phyloP scores from a whole-genome alignment of 2,113 vertebrate genomes.

The Coracopsis vasa region DNA sequence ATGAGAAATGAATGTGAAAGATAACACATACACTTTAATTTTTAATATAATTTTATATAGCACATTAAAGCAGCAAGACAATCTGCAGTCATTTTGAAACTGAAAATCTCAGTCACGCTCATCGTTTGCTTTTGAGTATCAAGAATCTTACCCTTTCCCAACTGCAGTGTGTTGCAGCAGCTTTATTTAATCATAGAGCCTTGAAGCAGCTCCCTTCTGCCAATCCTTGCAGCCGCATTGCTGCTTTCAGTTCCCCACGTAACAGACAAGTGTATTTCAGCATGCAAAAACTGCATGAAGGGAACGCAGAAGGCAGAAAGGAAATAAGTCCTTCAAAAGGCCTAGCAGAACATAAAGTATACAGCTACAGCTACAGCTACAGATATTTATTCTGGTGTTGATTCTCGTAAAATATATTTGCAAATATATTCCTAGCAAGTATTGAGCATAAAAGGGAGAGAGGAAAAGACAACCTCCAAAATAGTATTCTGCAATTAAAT shows the following conservation, averaged over 20 bases:
- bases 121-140: not conserved
- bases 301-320: not conserved
- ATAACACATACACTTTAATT: not conserved
- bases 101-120: not conserved
- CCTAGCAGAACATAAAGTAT: not conserved
- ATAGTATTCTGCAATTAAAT: not conserved
- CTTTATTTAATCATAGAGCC: slow-evolving; percentile 1
- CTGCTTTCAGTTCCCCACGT: slow-evolving; percentile 16
- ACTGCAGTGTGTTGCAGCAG: slow-evolving; percentile 44
- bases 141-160: slow-evolving; percentile 31
- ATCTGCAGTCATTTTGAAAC: not conserved
- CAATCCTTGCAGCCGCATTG: slow-evolving; percentile 52
- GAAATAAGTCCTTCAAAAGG: not conserved
- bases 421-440: not conserved
- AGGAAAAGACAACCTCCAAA: not conserved
- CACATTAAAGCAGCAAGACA: not conserved
- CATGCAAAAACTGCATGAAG: not conserved
- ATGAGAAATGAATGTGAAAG: not conserved
- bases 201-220: slow-evolving; percentile 46
- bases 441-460: not conserved
- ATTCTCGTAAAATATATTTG: accelerated
- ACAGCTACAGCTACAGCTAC: not conserved
- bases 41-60: not conserved
- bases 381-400: not conserved
- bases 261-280: slow-evolving; percentile 3